A percentile compares a stretch with the other conserved stretches of the same genome.
phyloP scores from a whole-genome alignment of 2,797 vertebrate species.

The Chelonia mydas region DNA sequence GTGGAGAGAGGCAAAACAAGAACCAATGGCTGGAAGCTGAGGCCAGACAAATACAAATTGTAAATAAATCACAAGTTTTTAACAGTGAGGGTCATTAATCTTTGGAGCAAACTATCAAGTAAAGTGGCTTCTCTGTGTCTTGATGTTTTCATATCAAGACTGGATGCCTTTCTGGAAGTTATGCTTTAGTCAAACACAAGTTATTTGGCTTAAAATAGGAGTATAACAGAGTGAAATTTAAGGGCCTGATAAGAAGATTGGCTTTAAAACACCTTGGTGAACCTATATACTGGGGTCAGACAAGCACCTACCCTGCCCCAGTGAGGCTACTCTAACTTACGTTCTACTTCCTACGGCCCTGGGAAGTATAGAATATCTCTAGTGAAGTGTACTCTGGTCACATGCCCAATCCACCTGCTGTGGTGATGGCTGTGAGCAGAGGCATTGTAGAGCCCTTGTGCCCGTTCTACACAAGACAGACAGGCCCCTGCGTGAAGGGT shows the following conservation, averaged over 20 bases:
- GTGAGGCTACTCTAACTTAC: not conserved
- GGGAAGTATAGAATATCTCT: not conserved
- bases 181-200: not conserved
- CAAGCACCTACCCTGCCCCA: not conserved
- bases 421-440: too few species aligned
- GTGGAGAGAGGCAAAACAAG: too few species aligned
- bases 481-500: not conserved
- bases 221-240: not conserved
- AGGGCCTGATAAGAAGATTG: not conserved
- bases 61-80: too few species aligned
- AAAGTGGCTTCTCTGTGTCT: too few species aligned
- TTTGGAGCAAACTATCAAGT: too few species aligned
- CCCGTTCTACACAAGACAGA: not conserved
- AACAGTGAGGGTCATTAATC: too few species aligned
- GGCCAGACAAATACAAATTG: too few species aligned
- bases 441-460: not conserved
- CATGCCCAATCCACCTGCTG: not conserved
- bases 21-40: too few species aligned
- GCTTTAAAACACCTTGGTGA: not conserved
- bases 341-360: not conserved
- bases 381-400: not conserved
- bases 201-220: too few species aligned
- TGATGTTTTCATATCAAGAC: too few species aligned
- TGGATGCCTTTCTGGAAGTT: not conserved
- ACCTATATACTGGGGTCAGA: too few species aligned